Evolutionary conservation across 2,888 invertebrate species (phyloP).

Genomic region (Lasioglossum vierecki): DNA sequence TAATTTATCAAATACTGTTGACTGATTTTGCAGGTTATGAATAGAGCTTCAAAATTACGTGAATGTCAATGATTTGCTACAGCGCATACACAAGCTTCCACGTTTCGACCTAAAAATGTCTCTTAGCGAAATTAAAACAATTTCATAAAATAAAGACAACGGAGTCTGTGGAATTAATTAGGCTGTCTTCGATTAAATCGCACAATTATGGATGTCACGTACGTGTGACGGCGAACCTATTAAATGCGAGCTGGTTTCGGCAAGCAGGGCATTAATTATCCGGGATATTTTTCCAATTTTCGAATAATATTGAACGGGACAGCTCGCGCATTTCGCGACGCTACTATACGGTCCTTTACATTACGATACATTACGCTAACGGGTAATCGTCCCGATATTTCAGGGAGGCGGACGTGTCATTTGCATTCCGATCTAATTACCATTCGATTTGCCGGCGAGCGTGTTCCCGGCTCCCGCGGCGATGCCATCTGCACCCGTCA

Average conservation of each 20-base stretch:
- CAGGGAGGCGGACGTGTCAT: slow-evolving; percentile 27
- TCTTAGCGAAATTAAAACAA: too few relatives aligned
- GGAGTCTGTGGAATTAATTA: too few relatives aligned
- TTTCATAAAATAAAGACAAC: too few relatives aligned
- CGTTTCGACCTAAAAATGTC: too few relatives aligned
- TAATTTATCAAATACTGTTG: too few relatives aligned
- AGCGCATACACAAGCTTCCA: too few relatives aligned
- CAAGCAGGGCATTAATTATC: background rate
- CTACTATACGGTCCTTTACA: background rate
- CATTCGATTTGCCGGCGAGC: slow-evolving; percentile 34
- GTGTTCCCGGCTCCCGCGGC: background rate
- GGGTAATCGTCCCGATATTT: slow-evolving; percentile 50
- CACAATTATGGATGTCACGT: background rate
- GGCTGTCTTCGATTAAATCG: background rate
- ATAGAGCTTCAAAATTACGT: too few relatives aligned
- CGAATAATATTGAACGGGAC: background rate
- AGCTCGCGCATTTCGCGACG: background rate
- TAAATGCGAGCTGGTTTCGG: background rate
- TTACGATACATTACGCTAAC: slow-evolving; percentile 45
- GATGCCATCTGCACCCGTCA: background rate
- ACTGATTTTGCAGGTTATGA: too few relatives aligned
- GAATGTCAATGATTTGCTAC: too few relatives aligned
- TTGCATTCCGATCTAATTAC: slow-evolving; percentile 52
- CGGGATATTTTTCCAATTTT: background rate
- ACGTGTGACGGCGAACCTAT: background rate